Evolutionary conservation across 2,113 vertebrate genomes (phyloP), one percentile per base, ranked within the genome.

Genomic region (Zapus hudsonius): DNA sequence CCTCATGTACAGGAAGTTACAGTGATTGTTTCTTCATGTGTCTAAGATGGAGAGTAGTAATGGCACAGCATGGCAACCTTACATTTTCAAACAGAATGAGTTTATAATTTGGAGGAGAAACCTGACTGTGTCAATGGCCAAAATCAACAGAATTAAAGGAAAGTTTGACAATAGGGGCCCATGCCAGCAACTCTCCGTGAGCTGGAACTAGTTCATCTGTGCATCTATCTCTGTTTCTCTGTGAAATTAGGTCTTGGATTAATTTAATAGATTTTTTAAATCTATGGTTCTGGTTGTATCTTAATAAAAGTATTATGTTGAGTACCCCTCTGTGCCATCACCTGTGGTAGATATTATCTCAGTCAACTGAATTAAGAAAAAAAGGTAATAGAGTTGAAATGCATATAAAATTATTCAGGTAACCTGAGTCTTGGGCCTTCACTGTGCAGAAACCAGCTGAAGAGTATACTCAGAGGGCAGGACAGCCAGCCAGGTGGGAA

Each of bases 361-460:
- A 74, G 33, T 70, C 64, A 93, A 52, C 5, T 85, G 70, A 89
- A 94, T 59, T 79, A 33, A 88, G 74, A 91, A 92, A 63, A 74
- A 89, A 94, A 52, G 33, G 23, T 73, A 75, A 90, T 27, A 78
- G n/a, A 70, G 15, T 73, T 16, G 75, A 87, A 89, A 89, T 81
- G 31, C 11, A 67, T 36, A 38, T 64, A 36, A 57, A 79, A 78
- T 91, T 94, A 78, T 78, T 91, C 64, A 69, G 52, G n/a, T 22
- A 79, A 36, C 12, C 23, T 52, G 42, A 80, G 52, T 89, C 15
- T 47, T 70, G 42, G 12, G 7, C 33, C 82, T n/a, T 44, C 81
- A 95, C 78, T 82, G 25, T 12, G 17, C 3, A 73, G 64, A 38
- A 88, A 79, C 59, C 12, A 91, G 69, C 63, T 83, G 84, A 93